Evolutionary conservation across 2,113 vertebrate genomes (phyloP), one percentile per base, ranked within the genome.

Genomic region (Atherinomorus stipes): DNA sequence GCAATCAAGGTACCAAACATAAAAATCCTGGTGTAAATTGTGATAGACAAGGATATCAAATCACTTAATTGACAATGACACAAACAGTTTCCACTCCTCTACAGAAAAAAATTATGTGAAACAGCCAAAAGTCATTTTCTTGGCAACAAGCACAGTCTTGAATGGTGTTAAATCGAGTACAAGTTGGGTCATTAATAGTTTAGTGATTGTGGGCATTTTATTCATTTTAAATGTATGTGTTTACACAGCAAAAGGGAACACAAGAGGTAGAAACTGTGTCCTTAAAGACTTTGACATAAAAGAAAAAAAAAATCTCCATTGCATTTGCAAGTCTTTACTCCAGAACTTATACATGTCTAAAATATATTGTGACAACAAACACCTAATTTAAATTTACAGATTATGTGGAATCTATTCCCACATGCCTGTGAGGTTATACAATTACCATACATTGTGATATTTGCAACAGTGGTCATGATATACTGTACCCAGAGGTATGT

Each of bases 201-300:
- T 50, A 54, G 7, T 86, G 28, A 19, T 65, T 40, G 47, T 62
- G n/a, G 70, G 22, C 15, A 63, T 63, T 65, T 81, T 22, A 62
- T 45, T 72, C 26, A 26, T 47, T 34, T 4, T 63, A 16, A 60
- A 4, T n/a, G 23, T 63, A 42, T 40, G 26, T 76, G 42, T 34
- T 50, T 74, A 54, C 81, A 74, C 69, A 71, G 62, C 68, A 85
- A 85, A 85, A 57, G 73, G 80, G 51, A 66, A 84, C 78, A 62
- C 75, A 84, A 83, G 87, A 90, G 83, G 80, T 88, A 90, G 88
- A 90, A 84, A 80, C 38, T 66, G 61, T 68, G 49, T 83, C 57
- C 59, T 75, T 66, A 4, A 71, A 74, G 8, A 77, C 21, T 54
- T 89, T 90, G 82, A 78, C 50, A 69, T 66, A 86, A 38, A 11